phyloP scores from a whole-genome alignment of 2,113 vertebrate genomes.

The Otocyon megalotis region DNA sequence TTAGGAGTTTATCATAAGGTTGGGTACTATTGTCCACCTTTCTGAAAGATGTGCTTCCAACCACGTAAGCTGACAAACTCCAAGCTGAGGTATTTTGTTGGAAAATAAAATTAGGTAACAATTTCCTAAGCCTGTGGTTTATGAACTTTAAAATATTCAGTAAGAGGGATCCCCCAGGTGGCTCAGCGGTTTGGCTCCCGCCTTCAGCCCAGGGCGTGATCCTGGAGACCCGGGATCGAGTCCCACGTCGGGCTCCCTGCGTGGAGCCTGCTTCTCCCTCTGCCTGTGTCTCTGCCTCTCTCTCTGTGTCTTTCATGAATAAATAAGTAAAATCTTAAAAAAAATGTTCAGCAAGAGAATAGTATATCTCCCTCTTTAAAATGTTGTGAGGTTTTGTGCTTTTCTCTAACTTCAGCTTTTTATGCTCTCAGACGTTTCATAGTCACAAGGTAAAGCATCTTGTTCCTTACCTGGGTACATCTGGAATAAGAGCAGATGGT shows the following conservation, averaged over 20 bases:
- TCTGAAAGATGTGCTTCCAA: background rate
- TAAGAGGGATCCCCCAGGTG: background rate
- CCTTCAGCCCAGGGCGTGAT: no score
- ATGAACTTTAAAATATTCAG: background rate
- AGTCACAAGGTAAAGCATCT: background rate
- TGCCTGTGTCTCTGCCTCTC: no score
- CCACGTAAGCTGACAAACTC: background rate
- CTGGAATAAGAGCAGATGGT: constrained; percentile 24
- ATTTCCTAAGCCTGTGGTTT: background rate
- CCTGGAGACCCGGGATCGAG: no score
- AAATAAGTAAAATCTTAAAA: no score
- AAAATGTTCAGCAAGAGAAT: background rate
- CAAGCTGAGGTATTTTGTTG: background rate
- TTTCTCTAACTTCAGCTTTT: background rate
- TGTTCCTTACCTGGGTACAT: background rate
- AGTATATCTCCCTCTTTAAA: background rate
- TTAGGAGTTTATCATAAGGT: background rate
- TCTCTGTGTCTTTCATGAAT: no score
- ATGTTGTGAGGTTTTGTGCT: background rate
- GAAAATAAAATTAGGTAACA: background rate
- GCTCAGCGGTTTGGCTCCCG: no score
- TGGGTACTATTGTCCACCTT: background rate
- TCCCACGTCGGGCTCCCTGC: no score
- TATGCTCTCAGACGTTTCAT: background rate
- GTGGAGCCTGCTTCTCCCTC: no score